Conservation (phyloP, 2,113 vertebrate species). For the Cyprinus carpio region DNA sequence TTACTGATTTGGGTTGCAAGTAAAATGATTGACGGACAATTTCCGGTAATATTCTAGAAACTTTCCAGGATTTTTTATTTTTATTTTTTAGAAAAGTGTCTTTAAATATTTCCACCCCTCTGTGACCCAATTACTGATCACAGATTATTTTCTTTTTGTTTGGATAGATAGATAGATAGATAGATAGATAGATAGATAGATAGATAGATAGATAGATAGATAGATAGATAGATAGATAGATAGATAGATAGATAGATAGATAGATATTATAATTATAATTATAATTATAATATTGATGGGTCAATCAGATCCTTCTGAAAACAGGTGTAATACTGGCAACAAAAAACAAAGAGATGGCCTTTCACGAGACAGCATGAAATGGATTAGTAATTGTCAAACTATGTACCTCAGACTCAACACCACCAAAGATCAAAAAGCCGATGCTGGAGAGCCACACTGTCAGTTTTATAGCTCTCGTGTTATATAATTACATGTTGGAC, state of each 20-base stretch:
- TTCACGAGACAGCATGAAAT: neutral
- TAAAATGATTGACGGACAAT: too few species aligned
- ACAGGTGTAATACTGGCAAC: slow-evolving; percentile 3
- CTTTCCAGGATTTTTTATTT: too few species aligned
- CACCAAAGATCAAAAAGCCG: neutral
- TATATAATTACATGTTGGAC: neutral
- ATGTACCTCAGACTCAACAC: neutral
- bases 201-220: neutral
- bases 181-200: neutral
- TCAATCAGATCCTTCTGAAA: slow-evolving; percentile 1
- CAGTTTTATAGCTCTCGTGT: neutral
- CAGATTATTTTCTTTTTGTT: too few species aligned
- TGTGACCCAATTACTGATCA: too few species aligned
- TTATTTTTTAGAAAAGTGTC: too few species aligned
- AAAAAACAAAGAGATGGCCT: neutral
- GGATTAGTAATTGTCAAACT: neutral
- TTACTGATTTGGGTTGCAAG: too few species aligned
- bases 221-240: neutral
- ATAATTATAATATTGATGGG: slow-evolving; percentile 17
- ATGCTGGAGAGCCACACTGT: neutral
- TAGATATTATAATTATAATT: too few species aligned
- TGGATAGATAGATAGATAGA: neutral
- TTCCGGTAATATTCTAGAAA: too few species aligned
- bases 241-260: neutral
- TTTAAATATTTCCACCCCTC: too few species aligned